A percentile compares a stretch with the other conserved stretches of the same genome.
These are phyloP conservation scores for Aleiodes testaceus DNA, from an alignment of 2,888 invertebrate species.

Conservation along the genomic window DNA sequence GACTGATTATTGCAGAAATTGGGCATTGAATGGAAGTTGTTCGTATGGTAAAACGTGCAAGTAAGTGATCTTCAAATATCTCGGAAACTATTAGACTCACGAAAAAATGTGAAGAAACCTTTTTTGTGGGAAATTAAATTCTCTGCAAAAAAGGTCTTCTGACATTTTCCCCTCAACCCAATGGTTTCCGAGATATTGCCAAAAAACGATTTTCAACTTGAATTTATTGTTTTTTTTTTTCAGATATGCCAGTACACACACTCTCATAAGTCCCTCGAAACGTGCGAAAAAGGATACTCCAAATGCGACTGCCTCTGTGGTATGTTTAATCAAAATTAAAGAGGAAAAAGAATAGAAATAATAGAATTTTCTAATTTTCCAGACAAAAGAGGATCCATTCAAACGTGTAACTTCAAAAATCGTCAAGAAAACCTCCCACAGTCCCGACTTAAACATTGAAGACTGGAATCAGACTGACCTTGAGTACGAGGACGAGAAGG, in stretches of 20 bases:
- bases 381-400: slow-evolving; percentile 78
- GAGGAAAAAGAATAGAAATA: too few relatives aligned
- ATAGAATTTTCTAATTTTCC: neutral
- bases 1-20: slow-evolving; percentile 82
- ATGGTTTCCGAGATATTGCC: too few relatives aligned
- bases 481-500: slow-evolving; percentile 87
- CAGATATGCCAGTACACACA: slow-evolving; percentile 81
- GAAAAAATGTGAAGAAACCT: too few relatives aligned
- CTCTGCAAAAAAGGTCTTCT: too few relatives aligned
- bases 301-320: slow-evolving; percentile 66
- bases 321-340: slow-evolving; percentile 53
- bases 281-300: slow-evolving; percentile 80
- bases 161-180: too few relatives aligned
- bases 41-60: slow-evolving; percentile 86
- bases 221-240: neutral
- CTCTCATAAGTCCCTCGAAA: slow-evolving; percentile 84
- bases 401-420: slow-evolving; percentile 80
- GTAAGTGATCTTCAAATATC: slow-evolving; percentile 65
- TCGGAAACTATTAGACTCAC: too few relatives aligned
- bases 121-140: too few relatives aligned
- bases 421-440: slow-evolving; percentile 75
- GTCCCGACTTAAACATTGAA: slow-evolving; percentile 81
- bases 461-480: slow-evolving; percentile 86
- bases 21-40: slow-evolving; percentile 85
- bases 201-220: too few relatives aligned